phyloP scores from a whole-genome alignment of 2,113 vertebrate species.

The Trichomycterus rosablanca region DNA sequence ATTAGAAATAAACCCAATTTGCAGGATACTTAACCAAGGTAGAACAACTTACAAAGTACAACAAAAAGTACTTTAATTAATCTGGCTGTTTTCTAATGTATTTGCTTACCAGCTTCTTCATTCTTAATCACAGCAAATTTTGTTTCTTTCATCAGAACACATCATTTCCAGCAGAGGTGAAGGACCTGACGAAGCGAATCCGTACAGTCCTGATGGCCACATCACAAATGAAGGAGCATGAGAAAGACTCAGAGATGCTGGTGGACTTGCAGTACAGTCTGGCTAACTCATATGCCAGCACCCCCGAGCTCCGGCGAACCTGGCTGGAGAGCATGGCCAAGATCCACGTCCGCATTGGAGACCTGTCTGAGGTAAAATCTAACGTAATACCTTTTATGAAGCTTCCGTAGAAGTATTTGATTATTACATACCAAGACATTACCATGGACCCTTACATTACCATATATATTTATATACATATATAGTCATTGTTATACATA shows the following conservation, averaged over 20 bases:
- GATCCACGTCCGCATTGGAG: constrained; percentile 90
- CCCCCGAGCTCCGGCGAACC: constrained; percentile 88
- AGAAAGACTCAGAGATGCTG: constrained; percentile 97
- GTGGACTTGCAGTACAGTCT: constrained; percentile 97
- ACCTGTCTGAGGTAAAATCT: constrained; percentile 88
- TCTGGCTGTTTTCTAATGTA: too few species aligned
- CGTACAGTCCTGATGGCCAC: constrained; percentile 96
- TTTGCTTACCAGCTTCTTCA: too few species aligned
- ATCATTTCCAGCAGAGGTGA: constrained; percentile 92
- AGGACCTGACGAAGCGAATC: constrained; percentile 95
- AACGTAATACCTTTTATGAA: not conserved
- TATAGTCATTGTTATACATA: too few species aligned
- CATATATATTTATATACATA: too few species aligned
- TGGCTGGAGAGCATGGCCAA: constrained; percentile 99
- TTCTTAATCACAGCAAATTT: not conserved
- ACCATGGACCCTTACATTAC: too few species aligned
- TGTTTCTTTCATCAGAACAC: constrained; percentile 72
- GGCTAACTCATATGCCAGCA: constrained; percentile 96
- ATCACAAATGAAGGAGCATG: constrained; percentile 98
- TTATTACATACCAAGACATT: too few species aligned
- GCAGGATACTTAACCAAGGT: too few species aligned
- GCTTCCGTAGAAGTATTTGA: not conserved
- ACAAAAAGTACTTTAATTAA: too few species aligned
- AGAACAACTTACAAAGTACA: too few species aligned
- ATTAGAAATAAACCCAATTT: too few species aligned